A percentile compares a stretch with the other conserved stretches of the same genome.
Evolutionary conservation across 2,888 invertebrate species (phyloP).

Genomic region (Trachelus tabidus): DNA sequence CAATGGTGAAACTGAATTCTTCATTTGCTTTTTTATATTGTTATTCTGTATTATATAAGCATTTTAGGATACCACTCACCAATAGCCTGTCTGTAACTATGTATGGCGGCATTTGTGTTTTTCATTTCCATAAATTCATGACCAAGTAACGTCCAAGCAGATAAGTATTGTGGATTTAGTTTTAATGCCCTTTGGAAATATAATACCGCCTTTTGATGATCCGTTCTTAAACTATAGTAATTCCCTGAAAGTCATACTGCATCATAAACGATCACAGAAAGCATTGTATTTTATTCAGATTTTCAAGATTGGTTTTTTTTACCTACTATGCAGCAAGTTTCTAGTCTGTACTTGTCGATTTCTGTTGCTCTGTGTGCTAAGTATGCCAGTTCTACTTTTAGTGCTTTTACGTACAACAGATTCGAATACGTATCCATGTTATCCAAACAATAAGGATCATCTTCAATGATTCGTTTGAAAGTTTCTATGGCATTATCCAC

Average conservation of each 20-base stretch:
- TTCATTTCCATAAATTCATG: conserved; percentile 99
- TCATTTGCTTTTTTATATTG: conserved; percentile 1
- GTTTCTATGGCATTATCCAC: conserved; percentile 88
- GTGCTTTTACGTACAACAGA: conserved; percentile 92
- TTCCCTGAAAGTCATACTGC: conserved; percentile 76
- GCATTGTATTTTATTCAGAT: neutral
- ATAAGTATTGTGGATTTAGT: conserved; percentile 92
- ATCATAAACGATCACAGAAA: neutral
- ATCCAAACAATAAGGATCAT: conserved; percentile 94
- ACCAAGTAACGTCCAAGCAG: conserved; percentile 98
- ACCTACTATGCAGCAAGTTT: conserved; percentile 98
- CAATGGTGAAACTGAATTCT: neutral
- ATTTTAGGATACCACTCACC: conserved; percentile 69
- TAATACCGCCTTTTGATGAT: conserved; percentile 97
- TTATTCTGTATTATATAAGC: conserved; percentile 6
- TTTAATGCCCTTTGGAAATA: conserved; percentile 96
- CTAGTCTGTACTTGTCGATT: conserved; percentile 96
- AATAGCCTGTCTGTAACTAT: conserved; percentile 96
- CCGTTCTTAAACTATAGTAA: conserved; percentile 94
- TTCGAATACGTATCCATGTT: conserved; percentile 98
- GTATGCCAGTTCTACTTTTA: conserved; percentile 90
- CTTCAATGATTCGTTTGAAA: conserved; percentile 84
- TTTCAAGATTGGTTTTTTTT: conserved; percentile 43
- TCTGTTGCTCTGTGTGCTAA: conserved; percentile 93
- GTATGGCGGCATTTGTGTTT: conserved; percentile 98